Percentiles rank a stretch among this genome's conserved stretches.
Evolutionary conservation across 2,113 vertebrate species (phyloP).

Genomic region (Oreochromis aureus): DNA sequence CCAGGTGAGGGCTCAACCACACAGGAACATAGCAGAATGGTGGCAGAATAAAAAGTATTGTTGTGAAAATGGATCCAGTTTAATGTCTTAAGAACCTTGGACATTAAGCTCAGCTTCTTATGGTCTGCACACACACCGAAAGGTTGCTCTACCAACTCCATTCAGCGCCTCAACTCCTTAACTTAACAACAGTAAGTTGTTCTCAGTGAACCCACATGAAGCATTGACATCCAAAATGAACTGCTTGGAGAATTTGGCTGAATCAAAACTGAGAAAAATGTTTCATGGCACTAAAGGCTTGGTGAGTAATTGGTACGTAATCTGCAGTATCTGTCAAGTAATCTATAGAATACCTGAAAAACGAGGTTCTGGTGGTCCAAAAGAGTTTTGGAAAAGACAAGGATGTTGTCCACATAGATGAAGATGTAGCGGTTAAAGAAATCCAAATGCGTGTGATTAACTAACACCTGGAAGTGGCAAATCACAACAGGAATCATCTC

Average conservation of each 20-base stretch:
- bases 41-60: too few relatives aligned
- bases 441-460: not conserved
- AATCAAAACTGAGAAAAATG: not conserved
- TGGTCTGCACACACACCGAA: too few relatives aligned
- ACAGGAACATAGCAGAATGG: too few relatives aligned
- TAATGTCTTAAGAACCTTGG: too few relatives aligned
- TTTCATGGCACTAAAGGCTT: not conserved
- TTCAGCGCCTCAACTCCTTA: too few relatives aligned
- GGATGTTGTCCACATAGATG: not conserved
- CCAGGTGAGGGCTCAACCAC: too few relatives aligned
- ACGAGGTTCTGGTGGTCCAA: not conserved
- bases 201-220: too few relatives aligned
- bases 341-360: not conserved
- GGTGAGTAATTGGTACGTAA: not conserved
- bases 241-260: not conserved
- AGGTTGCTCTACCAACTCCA: too few relatives aligned
- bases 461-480: not conserved
- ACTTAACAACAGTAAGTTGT: too few relatives aligned
- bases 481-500: not conserved
- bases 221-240: too few relatives aligned
- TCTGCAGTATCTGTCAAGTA: accelerated
- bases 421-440: not conserved
- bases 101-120: too few relatives aligned
- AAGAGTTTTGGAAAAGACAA: not conserved
- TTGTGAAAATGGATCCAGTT: too few relatives aligned